A percentile compares a stretch with the other conserved stretches of the same genome.
Conservation (phyloP, 2,113 vertebrate genomes). For the Hydrolagus affinis region DNA sequence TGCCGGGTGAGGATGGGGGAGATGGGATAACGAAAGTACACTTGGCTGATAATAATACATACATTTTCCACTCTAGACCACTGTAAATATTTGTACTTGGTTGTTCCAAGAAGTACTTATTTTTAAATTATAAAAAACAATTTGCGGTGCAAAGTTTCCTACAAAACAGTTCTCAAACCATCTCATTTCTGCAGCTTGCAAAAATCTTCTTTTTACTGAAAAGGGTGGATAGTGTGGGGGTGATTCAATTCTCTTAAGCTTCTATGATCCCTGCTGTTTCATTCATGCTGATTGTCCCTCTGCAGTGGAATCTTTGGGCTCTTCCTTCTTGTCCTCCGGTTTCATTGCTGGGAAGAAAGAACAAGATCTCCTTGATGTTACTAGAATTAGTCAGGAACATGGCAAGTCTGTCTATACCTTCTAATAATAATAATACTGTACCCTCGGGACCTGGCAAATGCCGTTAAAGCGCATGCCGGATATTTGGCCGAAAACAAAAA, state of each 20-base stretch:
- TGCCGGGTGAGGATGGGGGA: no score
- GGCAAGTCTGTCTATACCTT: slow-evolving; percentile 83
- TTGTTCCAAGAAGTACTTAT: background rate
- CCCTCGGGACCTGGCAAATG: no score
- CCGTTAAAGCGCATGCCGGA: no score
- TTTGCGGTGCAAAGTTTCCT: no score
- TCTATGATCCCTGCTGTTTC: background rate
- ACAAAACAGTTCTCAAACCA: background rate
- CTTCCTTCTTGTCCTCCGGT: slow-evolving; percentile 77
- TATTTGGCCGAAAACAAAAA: no score
- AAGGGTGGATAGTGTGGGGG: no score
- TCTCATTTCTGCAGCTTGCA: no score
- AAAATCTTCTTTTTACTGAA: background rate
- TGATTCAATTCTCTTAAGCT: background rate
- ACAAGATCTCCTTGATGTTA: slow-evolving; percentile 95
- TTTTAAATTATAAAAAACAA: background rate
- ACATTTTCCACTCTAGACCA: background rate
- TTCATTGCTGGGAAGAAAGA: slow-evolving; percentile 97
- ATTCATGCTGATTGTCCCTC: background rate
- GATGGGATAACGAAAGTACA: no score
- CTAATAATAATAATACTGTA: no score
- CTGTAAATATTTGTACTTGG: background rate
- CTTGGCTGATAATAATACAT: background rate
- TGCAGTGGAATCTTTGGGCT: slow-evolving; percentile 39
- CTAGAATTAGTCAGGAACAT: slow-evolving; percentile 95